phyloP scores from a whole-genome alignment of 64 coral and sea anemone species.

The Trachythela sp. region DNA sequence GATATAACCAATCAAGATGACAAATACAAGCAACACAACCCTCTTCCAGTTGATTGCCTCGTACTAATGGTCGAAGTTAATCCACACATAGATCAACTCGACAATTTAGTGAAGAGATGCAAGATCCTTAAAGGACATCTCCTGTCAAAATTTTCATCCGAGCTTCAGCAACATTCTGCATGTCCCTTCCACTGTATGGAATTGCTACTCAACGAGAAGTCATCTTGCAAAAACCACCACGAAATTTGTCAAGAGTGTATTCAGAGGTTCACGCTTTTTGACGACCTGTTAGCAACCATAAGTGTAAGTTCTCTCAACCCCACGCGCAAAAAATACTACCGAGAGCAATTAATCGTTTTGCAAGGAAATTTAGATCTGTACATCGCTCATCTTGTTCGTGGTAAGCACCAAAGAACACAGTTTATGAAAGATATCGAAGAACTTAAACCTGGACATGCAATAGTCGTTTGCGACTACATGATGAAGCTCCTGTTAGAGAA shows the following conservation, averaged over 20 bases:
- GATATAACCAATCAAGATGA: not conserved
- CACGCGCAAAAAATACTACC: not conserved
- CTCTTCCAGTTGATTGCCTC: conserved; percentile 1
- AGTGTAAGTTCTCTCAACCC: not conserved
- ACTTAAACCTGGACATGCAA: conserved; percentile 39
- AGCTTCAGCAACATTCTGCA: conserved; percentile 30
- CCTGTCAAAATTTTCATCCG: conserved; percentile 38
- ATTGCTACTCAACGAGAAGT: conserved; percentile 29
- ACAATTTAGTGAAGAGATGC: not conserved
- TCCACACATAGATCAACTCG: conserved; percentile 31
- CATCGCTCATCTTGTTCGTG: conserved; percentile 16
- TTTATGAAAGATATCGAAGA: conserved; percentile 20
- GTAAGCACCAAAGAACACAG: not conserved
- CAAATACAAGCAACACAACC: not conserved
- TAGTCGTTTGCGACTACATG: conserved; percentile 63
- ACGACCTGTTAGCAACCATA: conserved; percentile 31
- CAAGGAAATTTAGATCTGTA: not conserved
- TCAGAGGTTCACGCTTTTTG: conserved; percentile 34
- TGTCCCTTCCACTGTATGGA: conserved; percentile 61
- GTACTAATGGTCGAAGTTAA: conserved; percentile 15
- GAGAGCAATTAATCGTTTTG: not conserved
- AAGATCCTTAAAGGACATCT: conserved; percentile 51
- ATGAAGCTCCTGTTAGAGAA: conserved; percentile 53
- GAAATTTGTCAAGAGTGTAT: conserved; percentile 30
- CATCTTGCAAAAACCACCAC: conserved; percentile 28